phyloP scores from a whole-genome alignment of 2,888 invertebrate genomes.

The Ochropleura plecta region DNA sequence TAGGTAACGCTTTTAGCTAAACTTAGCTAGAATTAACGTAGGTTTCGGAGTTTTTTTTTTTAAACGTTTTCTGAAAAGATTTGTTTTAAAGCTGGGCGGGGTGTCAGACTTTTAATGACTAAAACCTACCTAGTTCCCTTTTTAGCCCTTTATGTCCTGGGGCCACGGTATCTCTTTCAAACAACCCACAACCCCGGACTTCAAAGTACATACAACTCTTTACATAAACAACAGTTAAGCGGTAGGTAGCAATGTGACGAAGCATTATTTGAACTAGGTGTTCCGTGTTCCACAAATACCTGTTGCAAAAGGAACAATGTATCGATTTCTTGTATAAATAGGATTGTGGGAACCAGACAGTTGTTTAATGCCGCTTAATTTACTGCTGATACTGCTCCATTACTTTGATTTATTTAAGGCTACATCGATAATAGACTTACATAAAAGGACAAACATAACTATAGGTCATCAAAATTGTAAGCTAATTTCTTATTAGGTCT shows the following conservation, averaged over 20 bases:
- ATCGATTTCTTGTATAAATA: constrained; percentile 36
- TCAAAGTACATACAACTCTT: background rate
- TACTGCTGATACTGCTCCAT: constrained; percentile 19
- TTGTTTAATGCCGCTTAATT: constrained; percentile 34
- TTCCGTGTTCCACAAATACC: constrained; percentile 37
- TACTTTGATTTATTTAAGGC: constrained; percentile 31
- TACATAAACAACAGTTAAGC: constrained; percentile 31
- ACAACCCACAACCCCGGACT: too few relatives aligned
- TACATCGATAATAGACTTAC: constrained; percentile 4
- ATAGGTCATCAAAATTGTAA: background rate
- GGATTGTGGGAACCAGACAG: constrained; percentile 35
- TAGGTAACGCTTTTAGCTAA: too few relatives aligned
- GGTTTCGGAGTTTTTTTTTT: too few relatives aligned
- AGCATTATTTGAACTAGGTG: constrained; percentile 21
- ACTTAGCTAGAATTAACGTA: too few relatives aligned
- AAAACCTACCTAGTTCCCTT: too few relatives aligned
- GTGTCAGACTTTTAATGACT: too few relatives aligned
- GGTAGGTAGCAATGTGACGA: constrained; percentile 13
- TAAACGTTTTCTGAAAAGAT: too few relatives aligned
- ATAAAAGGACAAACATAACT: background rate
- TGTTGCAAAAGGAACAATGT: constrained; percentile 25
- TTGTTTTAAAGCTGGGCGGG: too few relatives aligned
- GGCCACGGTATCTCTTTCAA: too few relatives aligned
- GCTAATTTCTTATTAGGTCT: background rate
- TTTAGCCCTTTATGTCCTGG: background rate